phyloP scores from a whole-genome alignment of 2,888 invertebrate genomes.

The Aleiodes testaceus region DNA sequence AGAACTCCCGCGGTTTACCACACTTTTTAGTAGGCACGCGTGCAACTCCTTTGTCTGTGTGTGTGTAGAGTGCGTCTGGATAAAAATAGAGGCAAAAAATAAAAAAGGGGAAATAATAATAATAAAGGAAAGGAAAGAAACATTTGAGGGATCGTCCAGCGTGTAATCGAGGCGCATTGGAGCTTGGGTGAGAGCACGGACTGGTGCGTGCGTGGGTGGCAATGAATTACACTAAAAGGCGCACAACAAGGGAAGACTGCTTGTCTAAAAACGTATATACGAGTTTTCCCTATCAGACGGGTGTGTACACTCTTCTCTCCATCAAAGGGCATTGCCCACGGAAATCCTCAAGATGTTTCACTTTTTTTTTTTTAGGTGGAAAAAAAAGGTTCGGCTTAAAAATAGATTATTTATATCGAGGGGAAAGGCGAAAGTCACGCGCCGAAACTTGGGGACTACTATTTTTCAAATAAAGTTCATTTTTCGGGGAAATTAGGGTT shows the following conservation, averaged over 20 bases:
- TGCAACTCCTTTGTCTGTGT: constrained; percentile 33
- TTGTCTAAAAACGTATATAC: constrained; percentile 19
- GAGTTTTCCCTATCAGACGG: constrained; percentile 23
- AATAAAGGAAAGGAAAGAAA: constrained; percentile 39
- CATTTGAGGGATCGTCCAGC: constrained; percentile 45
- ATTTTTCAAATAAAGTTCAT: too few species aligned
- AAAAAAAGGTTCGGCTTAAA: constrained; percentile 20
- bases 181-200: constrained; percentile 42
- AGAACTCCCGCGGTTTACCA: constrained; percentile 46
- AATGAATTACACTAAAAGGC: constrained; percentile 55
- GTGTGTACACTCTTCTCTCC: constrained; percentile 17
- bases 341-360: constrained; percentile 37
- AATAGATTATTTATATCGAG: constrained; percentile 30
- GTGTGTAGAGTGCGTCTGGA: constrained; percentile 8
- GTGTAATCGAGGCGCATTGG: constrained; percentile 49
- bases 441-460: neutral
- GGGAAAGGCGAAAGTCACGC: constrained; percentile 26
- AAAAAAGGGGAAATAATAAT: constrained; percentile 21
- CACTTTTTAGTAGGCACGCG: constrained; percentile 39
- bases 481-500: too few species aligned
- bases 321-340: constrained; percentile 37
- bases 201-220: constrained; percentile 52
- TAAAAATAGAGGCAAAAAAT: constrained; percentile 43
- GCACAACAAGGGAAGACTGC: constrained; percentile 43
- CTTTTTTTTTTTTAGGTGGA: constrained; percentile 8